Conservation (phyloP, 2,113 vertebrate species). For the Pituophis catenifer region DNA sequence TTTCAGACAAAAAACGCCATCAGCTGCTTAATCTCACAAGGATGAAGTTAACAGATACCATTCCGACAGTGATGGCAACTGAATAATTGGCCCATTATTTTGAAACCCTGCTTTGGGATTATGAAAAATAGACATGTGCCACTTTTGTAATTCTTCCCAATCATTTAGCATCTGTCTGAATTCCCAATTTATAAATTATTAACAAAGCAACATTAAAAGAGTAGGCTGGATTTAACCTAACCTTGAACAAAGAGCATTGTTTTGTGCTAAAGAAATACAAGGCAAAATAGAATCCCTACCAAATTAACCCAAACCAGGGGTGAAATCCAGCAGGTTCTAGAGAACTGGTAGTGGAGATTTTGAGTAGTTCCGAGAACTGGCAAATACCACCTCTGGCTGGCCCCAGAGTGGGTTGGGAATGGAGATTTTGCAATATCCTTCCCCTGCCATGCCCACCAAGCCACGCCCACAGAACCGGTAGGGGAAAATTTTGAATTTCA, state of each 20-base stretch:
- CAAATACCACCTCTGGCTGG: no score
- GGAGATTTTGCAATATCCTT: no score
- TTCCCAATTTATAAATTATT: neutral
- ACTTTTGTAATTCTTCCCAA: neutral
- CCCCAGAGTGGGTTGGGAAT: no score
- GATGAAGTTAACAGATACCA: slow-evolving; percentile 53
- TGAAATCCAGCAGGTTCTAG: no score
- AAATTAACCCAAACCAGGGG: neutral
- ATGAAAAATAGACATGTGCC: neutral
- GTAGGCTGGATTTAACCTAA: neutral
- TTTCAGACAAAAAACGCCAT: slow-evolving; percentile 32
- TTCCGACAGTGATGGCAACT: slow-evolving; percentile 44
- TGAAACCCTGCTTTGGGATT: slow-evolving; percentile 12
- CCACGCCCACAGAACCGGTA: no score
- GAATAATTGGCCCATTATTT: slow-evolving; percentile 31
- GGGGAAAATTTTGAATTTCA: no score
- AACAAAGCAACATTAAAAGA: neutral
- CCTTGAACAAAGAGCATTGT: neutral
- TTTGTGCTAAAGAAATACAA: neutral
- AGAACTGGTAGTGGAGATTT: no score
- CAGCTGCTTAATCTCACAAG: slow-evolving; percentile 37
- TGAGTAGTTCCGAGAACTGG: no score
- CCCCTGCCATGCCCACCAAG: no score
- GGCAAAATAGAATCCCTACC: neutral
- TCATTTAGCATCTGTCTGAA: neutral